Conservation (phyloP, 2,797 vertebrate genomes). For the Limnodromus scolopaceus region DNA sequence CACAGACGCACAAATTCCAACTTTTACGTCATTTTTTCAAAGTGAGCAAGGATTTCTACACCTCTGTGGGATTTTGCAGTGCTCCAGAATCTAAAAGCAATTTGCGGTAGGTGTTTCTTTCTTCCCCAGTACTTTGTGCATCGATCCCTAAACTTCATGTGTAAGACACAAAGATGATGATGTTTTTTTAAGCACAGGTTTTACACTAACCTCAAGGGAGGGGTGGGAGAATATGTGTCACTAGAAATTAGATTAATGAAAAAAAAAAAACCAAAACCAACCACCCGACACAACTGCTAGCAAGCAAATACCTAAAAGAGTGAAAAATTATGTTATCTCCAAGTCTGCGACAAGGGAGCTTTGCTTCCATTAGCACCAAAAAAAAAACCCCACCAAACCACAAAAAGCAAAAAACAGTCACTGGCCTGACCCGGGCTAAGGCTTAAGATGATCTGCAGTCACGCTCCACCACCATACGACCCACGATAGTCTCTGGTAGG, state of each 20-base stretch:
- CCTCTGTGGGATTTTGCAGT: fast-evolving
- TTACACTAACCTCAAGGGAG: background rate
- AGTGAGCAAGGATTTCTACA: background rate
- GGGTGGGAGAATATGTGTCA: background rate
- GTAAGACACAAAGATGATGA: background rate
- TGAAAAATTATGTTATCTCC: background rate
- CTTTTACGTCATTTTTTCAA: background rate
- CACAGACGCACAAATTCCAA: background rate
- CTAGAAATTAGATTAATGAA: background rate
- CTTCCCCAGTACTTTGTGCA: background rate
- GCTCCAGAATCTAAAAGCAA: background rate
- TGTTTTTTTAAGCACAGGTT: background rate
- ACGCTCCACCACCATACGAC: background rate
- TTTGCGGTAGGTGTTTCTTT: background rate
- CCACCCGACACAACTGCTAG: background rate
- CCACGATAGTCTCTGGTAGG: background rate
- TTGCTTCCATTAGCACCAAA: background rate
- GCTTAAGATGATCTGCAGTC: background rate
- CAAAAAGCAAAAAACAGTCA: background rate
- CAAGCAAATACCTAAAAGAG: background rate
- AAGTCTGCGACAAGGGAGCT: background rate
- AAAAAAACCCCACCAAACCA: background rate
- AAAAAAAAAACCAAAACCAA: background rate
- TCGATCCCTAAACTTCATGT: fast-evolving
- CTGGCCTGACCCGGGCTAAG: background rate